Percentiles rank a stretch among this genome's conserved stretches.
Conservation (phyloP, 1,140 invertebrate genomes). For the Macrobrachium rosenbergii region DNA sequence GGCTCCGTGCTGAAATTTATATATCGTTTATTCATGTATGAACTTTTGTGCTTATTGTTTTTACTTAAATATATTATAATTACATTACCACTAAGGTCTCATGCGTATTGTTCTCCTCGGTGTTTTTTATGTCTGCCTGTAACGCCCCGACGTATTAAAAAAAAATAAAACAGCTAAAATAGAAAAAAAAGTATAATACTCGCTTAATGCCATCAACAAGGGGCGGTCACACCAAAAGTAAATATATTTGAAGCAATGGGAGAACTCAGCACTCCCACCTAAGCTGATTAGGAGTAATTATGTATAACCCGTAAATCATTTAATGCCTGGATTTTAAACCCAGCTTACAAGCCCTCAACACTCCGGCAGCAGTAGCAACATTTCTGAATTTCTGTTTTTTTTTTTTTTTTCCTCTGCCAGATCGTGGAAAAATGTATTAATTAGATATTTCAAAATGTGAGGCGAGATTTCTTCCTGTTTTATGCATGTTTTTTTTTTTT, state of each 20-base stretch:
- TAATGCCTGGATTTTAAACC: constrained; percentile 17
- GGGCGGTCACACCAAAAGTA: neutral
- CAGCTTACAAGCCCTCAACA: constrained; percentile 26
- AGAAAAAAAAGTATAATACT: too few species aligned
- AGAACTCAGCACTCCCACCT: neutral
- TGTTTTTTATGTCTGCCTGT: too few species aligned
- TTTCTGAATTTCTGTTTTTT: constrained; percentile 25
- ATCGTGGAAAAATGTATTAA: neutral
- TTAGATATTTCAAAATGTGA: neutral
- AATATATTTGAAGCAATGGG: constrained; percentile 8
- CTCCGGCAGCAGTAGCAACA: neutral
- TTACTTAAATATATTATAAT: neutral
- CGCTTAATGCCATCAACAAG: too few species aligned
- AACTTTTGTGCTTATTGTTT: neutral
- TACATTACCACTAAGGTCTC: too few species aligned
- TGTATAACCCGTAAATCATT: constrained; percentile 38
- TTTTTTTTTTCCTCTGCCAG: neutral
- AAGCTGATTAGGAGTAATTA: constrained; percentile 33
- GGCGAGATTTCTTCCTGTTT: too few species aligned
- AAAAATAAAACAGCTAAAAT: too few species aligned
- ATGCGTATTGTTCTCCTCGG: too few species aligned
- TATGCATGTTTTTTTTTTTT: too few species aligned
- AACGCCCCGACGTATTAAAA: too few species aligned
- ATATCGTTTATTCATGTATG: neutral
- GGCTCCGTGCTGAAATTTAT: too few species aligned